Base-by-base conservation (phyloP, 37 sponge, comb jelly and placozoan species). In the Corticium candelabrum region DNA sequence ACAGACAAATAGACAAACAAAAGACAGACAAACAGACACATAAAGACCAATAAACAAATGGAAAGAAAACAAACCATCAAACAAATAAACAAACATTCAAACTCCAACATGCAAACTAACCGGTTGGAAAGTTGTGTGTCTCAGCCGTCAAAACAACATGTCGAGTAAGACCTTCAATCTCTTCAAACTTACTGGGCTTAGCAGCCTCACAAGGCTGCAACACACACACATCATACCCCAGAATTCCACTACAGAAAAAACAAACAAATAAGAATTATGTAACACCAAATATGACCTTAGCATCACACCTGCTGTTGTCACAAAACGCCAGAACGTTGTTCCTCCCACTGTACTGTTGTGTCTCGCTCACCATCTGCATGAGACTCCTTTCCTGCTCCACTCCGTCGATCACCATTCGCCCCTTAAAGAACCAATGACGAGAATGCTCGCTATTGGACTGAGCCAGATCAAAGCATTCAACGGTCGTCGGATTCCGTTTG, bases 381-480 rank as follows among this genome's bases (percentile, higher is more conserved):
- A 76, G 77, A 7, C 30, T 21, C 77, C 7, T 5, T 56, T 57
- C 11, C 68, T 68, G n/a, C 32, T 68, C 67, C 27, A n/a, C 29
- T 11, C 77, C 77, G 67, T 76, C 77, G 67, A 76, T 76, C 30
- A 39, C 31, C 31, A 76, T 29, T 11, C 67, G 41, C 15, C 77
- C 77, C 67, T 56, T 39, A 29, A 76, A 76, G 77, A 76, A 56
- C 77, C 77, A 76, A n/a, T 76, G 77, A 27, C 77, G 41, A 11
- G 77, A 76, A 76, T 76, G 77, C 32, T 76, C 77, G 67, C 77
- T 76, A 35, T 76, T 76, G 7, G 77, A 76, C 57, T 76, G 77
- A 27, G 77, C 41, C 77, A 76, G 40, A n/a, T 76, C 77, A 56
- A 76, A 76, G 21, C 41, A 67, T 29, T 76, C 77, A 4, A 76